These are phyloP conservation scores for Phrynocephalus guinanensis DNA, from an alignment of 2,797 vertebrate genomes.

Conservation along the genomic window DNA sequence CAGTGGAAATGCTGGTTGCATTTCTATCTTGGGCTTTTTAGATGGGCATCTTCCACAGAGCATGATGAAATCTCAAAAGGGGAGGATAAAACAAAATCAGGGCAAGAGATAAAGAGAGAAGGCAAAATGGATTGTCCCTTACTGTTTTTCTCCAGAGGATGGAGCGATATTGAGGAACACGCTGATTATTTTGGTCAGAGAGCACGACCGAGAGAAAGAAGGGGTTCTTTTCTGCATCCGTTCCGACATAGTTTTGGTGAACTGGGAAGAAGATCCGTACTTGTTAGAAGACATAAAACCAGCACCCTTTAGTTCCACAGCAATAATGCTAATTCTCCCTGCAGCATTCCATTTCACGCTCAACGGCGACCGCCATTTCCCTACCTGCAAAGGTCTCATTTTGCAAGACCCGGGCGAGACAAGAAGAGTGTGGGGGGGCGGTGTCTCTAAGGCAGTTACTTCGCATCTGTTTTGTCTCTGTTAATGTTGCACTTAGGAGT, in stretches of 20 bases:
- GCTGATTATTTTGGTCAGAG: constrained; percentile 97
- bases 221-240: constrained; percentile 94
- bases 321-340: not conserved
- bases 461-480: no score
- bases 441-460: not conserved
- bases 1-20: not conserved
- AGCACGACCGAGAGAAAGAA: constrained; percentile 98
- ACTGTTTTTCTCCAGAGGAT: constrained; percentile 98
- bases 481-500: no score
- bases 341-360: not conserved
- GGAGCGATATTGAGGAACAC: constrained; percentile 95
- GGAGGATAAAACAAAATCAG: not conserved
- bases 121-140: constrained; percentile 69
- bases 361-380: not conserved
- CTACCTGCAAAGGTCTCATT: not conserved
- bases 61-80: not conserved
- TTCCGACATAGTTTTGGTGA: constrained; percentile 97
- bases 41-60: not conserved
- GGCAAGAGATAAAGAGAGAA: not conserved
- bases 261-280: constrained; percentile 79
- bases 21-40: not conserved
- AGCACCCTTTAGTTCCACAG: no score
- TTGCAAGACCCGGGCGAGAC: not conserved
- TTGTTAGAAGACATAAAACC: not conserved
- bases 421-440: not conserved